Evolutionary conservation across 2,797 vertebrate genomes (phyloP).

Genomic region (Tokudaia muenninki): DNA sequence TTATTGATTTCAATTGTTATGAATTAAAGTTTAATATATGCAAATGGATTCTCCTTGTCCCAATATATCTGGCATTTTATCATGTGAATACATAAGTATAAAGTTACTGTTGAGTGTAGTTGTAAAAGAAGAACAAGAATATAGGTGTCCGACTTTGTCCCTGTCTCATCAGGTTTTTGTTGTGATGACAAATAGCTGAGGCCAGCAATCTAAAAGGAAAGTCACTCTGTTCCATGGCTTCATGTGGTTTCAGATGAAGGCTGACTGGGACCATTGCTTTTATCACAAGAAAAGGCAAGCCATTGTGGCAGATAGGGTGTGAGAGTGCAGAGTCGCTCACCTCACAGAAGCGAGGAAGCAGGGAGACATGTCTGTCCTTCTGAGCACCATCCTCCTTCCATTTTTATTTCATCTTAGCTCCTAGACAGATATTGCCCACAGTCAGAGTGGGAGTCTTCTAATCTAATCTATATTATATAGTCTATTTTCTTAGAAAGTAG

Average conservation of each 20-base stretch:
- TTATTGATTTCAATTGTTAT: not conserved
- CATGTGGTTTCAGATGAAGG: not conserved
- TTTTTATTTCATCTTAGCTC: not conserved
- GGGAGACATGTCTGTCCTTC: not conserved
- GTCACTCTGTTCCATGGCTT: too few species aligned
- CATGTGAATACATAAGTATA: not conserved
- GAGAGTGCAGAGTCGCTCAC: not conserved
- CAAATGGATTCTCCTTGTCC: slow-evolving; percentile 20
- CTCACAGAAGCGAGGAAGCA: not conserved
- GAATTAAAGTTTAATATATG: slow-evolving; percentile 8
- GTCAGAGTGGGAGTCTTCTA: not conserved
- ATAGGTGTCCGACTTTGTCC: not conserved
- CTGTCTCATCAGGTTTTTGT: not conserved
- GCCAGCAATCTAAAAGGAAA: not conserved
- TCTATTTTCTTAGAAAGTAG: not conserved
- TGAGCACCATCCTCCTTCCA: not conserved
- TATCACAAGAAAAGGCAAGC: not conserved
- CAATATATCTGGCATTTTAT: not conserved
- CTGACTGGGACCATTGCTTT: not conserved
- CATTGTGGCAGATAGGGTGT: not conserved
- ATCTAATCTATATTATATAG: not conserved
- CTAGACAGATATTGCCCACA: too few species aligned
- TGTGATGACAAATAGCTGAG: not conserved
- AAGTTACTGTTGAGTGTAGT: not conserved
- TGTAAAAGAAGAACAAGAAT: slow-evolving; percentile 45